Percentiles rank a stretch among this genome's conserved stretches.
These are phyloP conservation scores for Ceratina japonica DNA, from an alignment of 1,140 invertebrate genomes.

Conservation along the genomic window DNA sequence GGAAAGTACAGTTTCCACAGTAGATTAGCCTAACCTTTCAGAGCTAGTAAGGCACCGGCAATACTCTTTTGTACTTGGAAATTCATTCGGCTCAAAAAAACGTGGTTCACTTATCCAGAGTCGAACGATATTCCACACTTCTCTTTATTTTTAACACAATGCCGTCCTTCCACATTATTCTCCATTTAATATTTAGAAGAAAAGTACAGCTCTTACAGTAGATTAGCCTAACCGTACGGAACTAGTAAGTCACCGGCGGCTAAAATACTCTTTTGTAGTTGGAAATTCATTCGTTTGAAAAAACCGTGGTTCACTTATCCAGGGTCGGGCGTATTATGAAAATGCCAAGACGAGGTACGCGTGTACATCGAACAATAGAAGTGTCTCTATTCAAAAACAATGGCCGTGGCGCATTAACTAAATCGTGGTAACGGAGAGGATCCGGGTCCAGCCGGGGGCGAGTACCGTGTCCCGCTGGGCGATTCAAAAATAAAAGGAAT, in stretches of 20 bases:
- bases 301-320: not conserved
- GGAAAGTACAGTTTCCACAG: too few species aligned
- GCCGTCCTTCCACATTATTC: not conserved
- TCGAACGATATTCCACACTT: not conserved
- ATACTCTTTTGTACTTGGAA: too few species aligned
- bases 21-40: too few species aligned
- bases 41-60: too few species aligned
- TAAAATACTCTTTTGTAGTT: too few species aligned
- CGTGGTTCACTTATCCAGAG: too few species aligned
- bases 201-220: too few species aligned
- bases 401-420: slow-evolving; percentile 36
- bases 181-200: too few species aligned
- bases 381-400: slow-evolving; percentile 23
- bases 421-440: slow-evolving; percentile 16
- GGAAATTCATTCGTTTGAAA: not conserved
- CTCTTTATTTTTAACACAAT: not conserved
- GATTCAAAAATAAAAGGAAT: slow-evolving; percentile 57
- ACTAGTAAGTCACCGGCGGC: too few species aligned
- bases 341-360: not conserved
- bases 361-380: slow-evolving; percentile 19
- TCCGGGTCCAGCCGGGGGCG: not conserved
- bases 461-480: slow-evolving; percentile 15
- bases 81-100: too few species aligned
- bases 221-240: too few species aligned
- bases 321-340: not conserved